Evolutionary conservation across 2,888 invertebrate species (phyloP).

Genomic region (Myopa tessellatipennis): DNA sequence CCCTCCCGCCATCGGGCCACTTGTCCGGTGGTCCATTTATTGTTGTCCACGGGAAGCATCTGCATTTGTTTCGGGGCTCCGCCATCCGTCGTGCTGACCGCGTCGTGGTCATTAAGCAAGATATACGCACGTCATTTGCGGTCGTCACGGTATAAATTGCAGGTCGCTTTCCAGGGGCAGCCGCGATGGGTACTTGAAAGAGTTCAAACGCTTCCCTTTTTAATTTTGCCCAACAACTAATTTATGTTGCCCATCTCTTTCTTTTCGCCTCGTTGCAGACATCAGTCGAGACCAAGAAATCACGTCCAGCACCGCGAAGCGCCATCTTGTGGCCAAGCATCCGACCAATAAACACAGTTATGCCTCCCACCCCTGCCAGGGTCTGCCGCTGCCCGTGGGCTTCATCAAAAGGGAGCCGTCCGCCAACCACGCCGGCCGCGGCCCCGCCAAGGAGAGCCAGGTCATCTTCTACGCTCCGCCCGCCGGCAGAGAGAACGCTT

Average conservation of each 20-base stretch:
- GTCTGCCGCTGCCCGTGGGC: conserved; percentile 17
- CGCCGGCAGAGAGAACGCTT: conserved; percentile 51
- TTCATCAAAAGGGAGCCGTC: conserved; percentile 28
- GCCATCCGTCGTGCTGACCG: neutral
- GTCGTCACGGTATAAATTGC: conserved; percentile 7
- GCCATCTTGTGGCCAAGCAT: neutral
- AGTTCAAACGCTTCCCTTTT: neutral
- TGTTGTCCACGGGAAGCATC: neutral
- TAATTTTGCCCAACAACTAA: neutral
- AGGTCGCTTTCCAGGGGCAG: neutral
- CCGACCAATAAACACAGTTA: conserved; percentile 18
- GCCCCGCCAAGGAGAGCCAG: conserved; percentile 60
- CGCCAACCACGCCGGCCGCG: conserved; percentile 31
- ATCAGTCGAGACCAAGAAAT: conserved; percentile 31
- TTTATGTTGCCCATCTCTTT: conserved; percentile 13
- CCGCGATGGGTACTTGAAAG: neutral
- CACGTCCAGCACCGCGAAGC: conserved; percentile 36
- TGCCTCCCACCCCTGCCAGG: neutral
- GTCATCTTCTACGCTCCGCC: conserved; percentile 68
- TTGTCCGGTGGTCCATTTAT: neutral
- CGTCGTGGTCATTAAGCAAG: conserved; percentile 17
- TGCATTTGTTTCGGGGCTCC: neutral
- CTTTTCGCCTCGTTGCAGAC: conserved; percentile 28
- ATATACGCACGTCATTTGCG: conserved; percentile 20
- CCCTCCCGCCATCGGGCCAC: neutral